These are phyloP conservation scores for Sepiola atlantica DNA, from an alignment of 2,888 invertebrate genomes.

Conservation along the genomic window DNA sequence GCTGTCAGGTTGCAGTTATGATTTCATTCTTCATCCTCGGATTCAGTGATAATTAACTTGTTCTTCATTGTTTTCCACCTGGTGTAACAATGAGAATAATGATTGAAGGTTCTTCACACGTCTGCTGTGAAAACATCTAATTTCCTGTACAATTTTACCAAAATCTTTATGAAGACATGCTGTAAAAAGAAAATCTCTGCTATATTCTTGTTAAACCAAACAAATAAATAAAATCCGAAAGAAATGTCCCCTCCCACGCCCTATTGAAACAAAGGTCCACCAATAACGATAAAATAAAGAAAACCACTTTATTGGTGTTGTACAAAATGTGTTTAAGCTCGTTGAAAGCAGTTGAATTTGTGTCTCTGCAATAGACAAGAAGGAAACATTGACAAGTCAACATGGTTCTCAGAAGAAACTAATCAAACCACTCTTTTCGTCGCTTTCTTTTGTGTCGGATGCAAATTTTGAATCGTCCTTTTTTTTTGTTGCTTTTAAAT, in stretches of 20 bases:
- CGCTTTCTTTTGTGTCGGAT: background rate
- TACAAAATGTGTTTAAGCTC: background rate
- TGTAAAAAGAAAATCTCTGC: background rate
- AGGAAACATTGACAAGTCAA: background rate
- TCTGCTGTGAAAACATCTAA: background rate
- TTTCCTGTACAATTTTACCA: slow-evolving; percentile 20
- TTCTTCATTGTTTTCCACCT: slow-evolving; percentile 11
- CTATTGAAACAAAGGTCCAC: background rate
- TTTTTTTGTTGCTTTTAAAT: background rate
- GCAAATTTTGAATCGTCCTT: background rate
- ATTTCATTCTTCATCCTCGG: background rate
- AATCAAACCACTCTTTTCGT: background rate
- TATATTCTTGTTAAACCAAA: background rate
- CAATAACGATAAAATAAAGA: background rate
- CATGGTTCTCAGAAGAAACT: background rate
- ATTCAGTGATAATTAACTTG: slow-evolving; percentile 19
- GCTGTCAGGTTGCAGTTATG: background rate
- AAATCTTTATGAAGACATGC: background rate
- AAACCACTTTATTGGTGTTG: background rate
- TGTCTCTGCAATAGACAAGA: background rate
- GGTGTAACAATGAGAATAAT: background rate
- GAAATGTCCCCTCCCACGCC: background rate
- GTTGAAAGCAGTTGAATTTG: background rate
- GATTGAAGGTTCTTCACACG: background rate
- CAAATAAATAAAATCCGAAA: background rate